phyloP scores from a whole-genome alignment of 2,113 vertebrate species.

The Brachypteracias leptosomus region DNA sequence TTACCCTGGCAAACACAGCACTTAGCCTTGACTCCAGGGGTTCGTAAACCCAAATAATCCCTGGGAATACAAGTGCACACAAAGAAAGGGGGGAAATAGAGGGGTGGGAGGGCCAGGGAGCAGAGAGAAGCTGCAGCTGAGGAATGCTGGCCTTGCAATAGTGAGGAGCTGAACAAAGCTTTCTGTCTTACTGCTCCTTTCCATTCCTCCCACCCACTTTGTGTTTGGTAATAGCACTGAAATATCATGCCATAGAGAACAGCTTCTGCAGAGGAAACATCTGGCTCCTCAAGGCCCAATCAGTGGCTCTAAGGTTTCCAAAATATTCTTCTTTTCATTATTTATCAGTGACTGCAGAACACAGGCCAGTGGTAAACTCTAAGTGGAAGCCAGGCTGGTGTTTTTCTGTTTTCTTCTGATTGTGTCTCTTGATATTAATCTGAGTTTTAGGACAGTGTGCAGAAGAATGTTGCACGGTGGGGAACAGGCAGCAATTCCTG shows the following conservation, averaged over 20 bases:
- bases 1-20: not conserved
- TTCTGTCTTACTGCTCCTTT: not conserved
- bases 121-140: not conserved
- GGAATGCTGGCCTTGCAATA: constrained; percentile 10
- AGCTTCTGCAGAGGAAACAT: constrained; percentile 29
- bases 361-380: not conserved
- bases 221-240: not conserved
- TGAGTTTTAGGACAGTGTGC: not conserved
- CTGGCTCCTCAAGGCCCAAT: constrained; percentile 6
- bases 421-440: not conserved
- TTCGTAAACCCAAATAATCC: not conserved
- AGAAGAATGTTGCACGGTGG: not conserved
- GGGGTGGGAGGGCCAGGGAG: not conserved
- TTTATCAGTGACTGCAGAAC: not conserved
- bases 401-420: not conserved
- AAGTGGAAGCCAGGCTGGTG: not conserved
- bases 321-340: not conserved
- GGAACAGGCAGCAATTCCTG: not conserved
- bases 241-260: constrained; percentile 14
- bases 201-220: constrained; percentile 46
- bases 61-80: not conserved
- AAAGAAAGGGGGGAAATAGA: not conserved
- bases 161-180: constrained; percentile 42
- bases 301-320: not conserved
- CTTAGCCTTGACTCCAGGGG: not conserved